Conservation (phyloP, 2,797 vertebrate genomes). For the Hafferia zeledoni region DNA sequence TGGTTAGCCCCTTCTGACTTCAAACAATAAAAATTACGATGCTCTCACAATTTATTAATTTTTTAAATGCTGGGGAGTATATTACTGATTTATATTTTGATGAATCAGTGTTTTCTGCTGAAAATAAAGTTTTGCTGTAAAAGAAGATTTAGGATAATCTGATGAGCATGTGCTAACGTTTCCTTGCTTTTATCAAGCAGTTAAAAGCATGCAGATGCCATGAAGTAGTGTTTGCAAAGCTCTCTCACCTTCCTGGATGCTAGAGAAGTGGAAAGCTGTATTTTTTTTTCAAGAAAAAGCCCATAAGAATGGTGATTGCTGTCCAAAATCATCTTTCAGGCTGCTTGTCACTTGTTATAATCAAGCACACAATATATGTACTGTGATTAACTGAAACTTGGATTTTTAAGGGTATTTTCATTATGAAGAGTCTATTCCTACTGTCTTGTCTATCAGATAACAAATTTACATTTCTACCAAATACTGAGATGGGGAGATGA, state of each 20-base stretch:
- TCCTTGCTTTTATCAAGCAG: neutral
- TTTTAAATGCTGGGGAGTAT: neutral
- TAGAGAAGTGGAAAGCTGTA: neutral
- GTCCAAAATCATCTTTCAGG: neutral
- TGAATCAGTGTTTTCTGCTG: neutral
- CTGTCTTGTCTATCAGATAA: neutral
- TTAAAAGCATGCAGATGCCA: neutral
- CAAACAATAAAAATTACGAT: neutral
- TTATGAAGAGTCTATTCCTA: neutral
- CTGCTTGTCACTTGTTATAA: neutral
- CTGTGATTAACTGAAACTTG: neutral
- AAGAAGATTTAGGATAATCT: neutral
- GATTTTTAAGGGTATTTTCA: neutral
- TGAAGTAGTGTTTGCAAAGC: neutral
- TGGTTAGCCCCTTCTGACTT: neutral
- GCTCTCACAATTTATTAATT: neutral
- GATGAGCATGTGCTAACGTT: neutral
- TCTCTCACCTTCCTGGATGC: neutral
- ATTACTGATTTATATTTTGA: neutral
- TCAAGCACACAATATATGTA: neutral
- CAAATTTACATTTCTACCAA: neutral
- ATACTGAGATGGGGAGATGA: neutral
- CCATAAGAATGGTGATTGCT: neutral
- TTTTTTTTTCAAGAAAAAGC: neutral
- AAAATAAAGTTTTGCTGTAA: neutral